These are phyloP conservation scores for Ectemnius continuus DNA, from an alignment of 2,888 invertebrate species.

Conservation along the genomic window DNA sequence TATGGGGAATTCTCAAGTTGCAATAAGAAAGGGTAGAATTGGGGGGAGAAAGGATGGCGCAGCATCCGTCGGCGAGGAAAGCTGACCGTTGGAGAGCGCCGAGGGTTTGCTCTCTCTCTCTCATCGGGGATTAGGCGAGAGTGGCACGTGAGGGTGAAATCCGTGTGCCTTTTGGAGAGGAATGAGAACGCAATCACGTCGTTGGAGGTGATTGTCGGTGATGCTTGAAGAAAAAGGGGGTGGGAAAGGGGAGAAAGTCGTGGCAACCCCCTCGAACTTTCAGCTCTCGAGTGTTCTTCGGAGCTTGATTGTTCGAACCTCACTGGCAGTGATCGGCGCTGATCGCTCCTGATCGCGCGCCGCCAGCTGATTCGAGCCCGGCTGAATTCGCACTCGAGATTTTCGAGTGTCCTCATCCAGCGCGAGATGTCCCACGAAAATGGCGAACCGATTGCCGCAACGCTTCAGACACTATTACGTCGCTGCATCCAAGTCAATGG, in stretches of 20 bases:
- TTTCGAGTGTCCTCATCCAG: slow-evolving; percentile 3
- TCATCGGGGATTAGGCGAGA: too few species aligned
- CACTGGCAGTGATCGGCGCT: slow-evolving; percentile 22
- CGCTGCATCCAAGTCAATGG: not conserved
- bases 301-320: slow-evolving; percentile 51
- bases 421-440: slow-evolving; percentile 16
- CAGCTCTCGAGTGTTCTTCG: slow-evolving; percentile 18
- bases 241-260: slow-evolving; percentile 22
- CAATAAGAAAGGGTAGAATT: too few species aligned
- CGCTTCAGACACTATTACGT: not conserved
- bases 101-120: too few species aligned
- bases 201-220: slow-evolving; percentile 33
- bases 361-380: slow-evolving; percentile 25
- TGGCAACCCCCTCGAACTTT: slow-evolving; percentile 35
- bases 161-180: not conserved
- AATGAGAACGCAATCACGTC: slow-evolving; percentile 65
- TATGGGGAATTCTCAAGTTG: too few species aligned
- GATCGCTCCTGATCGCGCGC: slow-evolving; percentile 40
- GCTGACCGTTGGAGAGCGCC: too few species aligned
- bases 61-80: too few species aligned
- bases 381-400: slow-evolving; percentile 6
- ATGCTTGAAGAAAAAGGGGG: slow-evolving; percentile 40
- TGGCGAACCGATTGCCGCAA: slow-evolving; percentile 34
- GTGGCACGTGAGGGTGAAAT: too few species aligned
- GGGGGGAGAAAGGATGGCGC: not conserved